These are phyloP conservation scores for Corydoras sp. DNA, from an alignment of 2,113 vertebrate genomes.

Conservation along the genomic window DNA sequence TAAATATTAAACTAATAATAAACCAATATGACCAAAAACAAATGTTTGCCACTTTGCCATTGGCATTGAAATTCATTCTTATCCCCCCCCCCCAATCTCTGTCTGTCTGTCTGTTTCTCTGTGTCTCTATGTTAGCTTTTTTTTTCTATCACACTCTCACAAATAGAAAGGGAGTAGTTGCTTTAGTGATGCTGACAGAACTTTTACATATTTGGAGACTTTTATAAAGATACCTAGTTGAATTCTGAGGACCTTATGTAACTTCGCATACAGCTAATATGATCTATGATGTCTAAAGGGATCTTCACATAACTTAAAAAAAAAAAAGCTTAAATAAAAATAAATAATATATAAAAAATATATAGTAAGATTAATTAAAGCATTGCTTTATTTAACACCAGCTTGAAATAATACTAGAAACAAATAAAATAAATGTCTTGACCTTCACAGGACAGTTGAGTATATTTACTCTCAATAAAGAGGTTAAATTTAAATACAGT, in stretches of 20 bases:
- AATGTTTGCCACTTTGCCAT: too few species aligned
- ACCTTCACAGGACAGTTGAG: neutral
- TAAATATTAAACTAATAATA: neutral
- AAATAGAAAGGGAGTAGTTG: conserved; percentile 14
- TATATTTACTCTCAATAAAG: too few species aligned
- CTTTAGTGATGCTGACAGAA: conserved; percentile 19
- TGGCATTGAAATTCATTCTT: conserved; percentile 8
- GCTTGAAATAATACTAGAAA: too few species aligned
- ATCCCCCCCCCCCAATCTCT: conserved; percentile 5
- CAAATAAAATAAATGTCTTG: too few species aligned
- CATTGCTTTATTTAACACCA: too few species aligned
- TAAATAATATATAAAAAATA: neutral
- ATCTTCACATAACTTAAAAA: too few species aligned
- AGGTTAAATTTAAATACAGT: too few species aligned
- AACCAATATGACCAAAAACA: conserved; percentile 53
- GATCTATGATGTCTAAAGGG: neutral
- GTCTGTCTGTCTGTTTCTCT: neutral
- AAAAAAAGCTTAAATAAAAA: neutral
- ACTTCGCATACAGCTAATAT: conserved; percentile 3
- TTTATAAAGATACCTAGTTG: conserved; percentile 15
- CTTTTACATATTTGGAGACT: neutral
- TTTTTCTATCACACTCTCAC: conserved; percentile 17
- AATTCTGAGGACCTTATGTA: conserved; percentile 9
- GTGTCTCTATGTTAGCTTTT: conserved; percentile 3
- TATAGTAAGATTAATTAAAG: neutral